Conservation (phyloP, 2,797 vertebrate genomes). For the Melanotaenia trifasciata region DNA sequence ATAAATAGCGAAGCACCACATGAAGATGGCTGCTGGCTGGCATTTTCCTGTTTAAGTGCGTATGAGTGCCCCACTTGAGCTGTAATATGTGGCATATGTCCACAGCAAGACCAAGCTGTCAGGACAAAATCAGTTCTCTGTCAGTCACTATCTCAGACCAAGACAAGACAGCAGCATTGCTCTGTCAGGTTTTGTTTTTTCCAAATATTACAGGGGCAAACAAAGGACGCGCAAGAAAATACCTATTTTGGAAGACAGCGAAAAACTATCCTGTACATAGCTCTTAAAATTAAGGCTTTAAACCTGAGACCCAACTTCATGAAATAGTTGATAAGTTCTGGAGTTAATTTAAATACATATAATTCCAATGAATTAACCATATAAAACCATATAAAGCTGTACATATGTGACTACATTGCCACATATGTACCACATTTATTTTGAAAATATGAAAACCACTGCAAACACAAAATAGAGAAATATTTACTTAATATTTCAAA, state of each 20-base stretch:
- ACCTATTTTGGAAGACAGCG: not conserved
- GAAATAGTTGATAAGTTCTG: slow-evolving; percentile 4
- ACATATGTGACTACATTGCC: not conserved
- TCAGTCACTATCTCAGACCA: slow-evolving; percentile 45
- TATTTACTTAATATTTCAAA: not conserved
- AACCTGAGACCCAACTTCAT: not conserved
- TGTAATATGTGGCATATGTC: slow-evolving; percentile 69
- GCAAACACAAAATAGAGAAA: not conserved
- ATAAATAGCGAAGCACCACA: slow-evolving; percentile 69
- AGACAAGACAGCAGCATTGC: slow-evolving; percentile 34
- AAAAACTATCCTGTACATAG: not conserved
- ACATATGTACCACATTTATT: not conserved
- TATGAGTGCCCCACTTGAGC: slow-evolving; percentile 62
- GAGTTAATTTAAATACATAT: slow-evolving; percentile 7
- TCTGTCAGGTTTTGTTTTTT: slow-evolving; percentile 17
- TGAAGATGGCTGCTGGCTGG: slow-evolving; percentile 69
- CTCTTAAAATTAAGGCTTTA: slow-evolving; percentile 6
- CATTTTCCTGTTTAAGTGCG: slow-evolving; percentile 72
- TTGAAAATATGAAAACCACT: not conserved
- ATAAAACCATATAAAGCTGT: not conserved
- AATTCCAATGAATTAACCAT: not conserved
- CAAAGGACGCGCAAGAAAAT: not conserved
- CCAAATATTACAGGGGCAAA: not conserved
- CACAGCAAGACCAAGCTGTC: slow-evolving; percentile 63
- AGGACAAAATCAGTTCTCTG: slow-evolving; percentile 56